phyloP scores from a whole-genome alignment of 53 echinoderm and acorn worm genomes.

The Apostichopus leukothele region DNA sequence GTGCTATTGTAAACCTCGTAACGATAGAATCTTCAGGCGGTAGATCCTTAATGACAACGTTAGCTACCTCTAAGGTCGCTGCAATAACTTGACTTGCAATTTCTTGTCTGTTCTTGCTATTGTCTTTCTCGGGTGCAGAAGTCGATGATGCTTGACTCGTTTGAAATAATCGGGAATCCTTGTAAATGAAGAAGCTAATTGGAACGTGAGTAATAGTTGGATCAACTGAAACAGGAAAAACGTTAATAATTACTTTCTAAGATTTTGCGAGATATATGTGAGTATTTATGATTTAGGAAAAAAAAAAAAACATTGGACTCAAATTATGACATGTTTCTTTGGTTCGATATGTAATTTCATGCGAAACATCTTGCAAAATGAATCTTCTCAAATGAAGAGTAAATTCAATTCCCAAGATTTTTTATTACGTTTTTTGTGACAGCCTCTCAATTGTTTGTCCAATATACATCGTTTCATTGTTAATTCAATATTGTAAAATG shows the following conservation, averaged over 20 bases:
- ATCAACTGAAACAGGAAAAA: background rate
- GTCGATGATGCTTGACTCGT: background rate
- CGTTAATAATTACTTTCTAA: background rate
- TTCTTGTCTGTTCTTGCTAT: background rate
- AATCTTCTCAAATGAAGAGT: no score
- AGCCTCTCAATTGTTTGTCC: no score
- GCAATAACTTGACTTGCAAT: conserved; percentile 29
- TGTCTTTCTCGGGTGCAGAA: background rate
- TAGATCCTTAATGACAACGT: background rate
- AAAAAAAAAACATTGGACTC: no score
- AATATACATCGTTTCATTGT: no score
- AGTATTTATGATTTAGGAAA: no score
- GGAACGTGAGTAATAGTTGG: background rate
- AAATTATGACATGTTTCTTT: no score
- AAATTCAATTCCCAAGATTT: no score
- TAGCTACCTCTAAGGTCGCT: background rate
- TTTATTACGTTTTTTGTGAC: no score
- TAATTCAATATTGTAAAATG: no score
- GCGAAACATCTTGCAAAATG: no score
- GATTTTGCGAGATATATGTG: no score
- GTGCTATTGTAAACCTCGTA: background rate
- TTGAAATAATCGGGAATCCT: conserved; percentile 9
- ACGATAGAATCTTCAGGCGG: background rate
- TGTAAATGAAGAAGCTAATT: conserved; percentile 25
- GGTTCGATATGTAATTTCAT: no score